Base-by-base conservation (phyloP, 2,888 invertebrate species). In the Celastrina argiolus region DNA sequence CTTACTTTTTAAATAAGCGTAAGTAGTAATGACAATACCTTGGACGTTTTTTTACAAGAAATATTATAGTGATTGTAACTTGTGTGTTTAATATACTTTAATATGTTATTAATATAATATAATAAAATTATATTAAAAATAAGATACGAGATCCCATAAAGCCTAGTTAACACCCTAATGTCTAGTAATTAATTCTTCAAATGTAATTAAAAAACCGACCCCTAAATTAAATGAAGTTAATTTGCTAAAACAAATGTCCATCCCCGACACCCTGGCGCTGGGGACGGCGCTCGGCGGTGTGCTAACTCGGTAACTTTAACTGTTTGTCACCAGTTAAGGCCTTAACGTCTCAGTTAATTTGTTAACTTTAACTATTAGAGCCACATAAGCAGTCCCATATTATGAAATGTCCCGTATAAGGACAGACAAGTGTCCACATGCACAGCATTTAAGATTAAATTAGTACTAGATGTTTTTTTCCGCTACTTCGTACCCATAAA, bases 231-330 rank as follows among this genome's bases (percentile, higher is more conserved):
- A 61, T 61, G 64, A 65, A 58, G 68, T 66, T 66, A 68, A 61
- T 61, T 61, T 64, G 42, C 31, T 28, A 66, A 64, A 67, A 68
- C 66, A 65, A 66, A 69, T 65, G 65, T 42, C 56, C 59, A 65
- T 42, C 65, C 65, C 65, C 65, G 22, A 31, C 31, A 70, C 64
- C 63, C 68, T 76, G 77, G 79, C 75, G 76, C 74, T 76, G 80
- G 76, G 76, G 73, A 56, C 34, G 68, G 65, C 69, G 80, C 76
- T 75, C 34, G 68, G 65, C 69, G 80, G 76, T 75, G 76, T 77
- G 73, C 76, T 77, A 77, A 77, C 76, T 70, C 69, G 68, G 67
- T 71, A 76, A 75, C 69, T 79, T 78, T 68, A 70, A 69, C 72
- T 68, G 73, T 74, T 75, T 71, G 68, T 68, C 68, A 64, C 76